Evolutionary conservation across 2,797 vertebrate species (phyloP), one percentile per base, ranked within the genome.

Genomic region (Macropus fuliginosus): DNA sequence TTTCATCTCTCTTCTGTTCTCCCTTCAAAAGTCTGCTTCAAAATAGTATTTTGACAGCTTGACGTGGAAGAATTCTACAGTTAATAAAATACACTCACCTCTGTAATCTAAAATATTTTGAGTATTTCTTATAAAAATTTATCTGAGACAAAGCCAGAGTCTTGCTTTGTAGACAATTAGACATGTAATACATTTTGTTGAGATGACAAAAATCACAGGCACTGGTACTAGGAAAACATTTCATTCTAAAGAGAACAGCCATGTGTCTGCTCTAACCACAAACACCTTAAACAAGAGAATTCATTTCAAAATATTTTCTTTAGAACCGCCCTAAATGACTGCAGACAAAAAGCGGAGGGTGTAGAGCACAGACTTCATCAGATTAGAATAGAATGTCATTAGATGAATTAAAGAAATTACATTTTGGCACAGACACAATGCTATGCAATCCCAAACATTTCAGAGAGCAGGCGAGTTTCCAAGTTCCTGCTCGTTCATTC

Each of bases 231-330:
- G 90, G 93, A 94, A 94, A 95, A 94, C 1, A 55, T 50, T 50
- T 91, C 62, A 55, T 89, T 92, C 92, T 89, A 29, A 92, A 91
- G 56, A 95, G 13, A 91, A 56, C 95, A 93, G 40, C 91, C 81
- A 46, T 21, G 28, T 89, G 55, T 0, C 28, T 24, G 90, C 3
- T 52, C 56, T 62, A 95, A 96, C 93, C 34, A 0, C 94, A 95
- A 95, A 94, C 24, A 92, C 93, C n/a, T 34, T 54, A 90, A 96
- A 92, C 91, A 55, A 94, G 74, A 97, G 91, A 94, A 96, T 93
- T 92, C 54, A 91, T 93, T 95, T 95, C 95, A 96, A 93, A 97
- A 87, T 94, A 95, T 91, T 94, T 96, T 96, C 95, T 97, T 95
- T 94, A 93, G 94, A 97, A 91, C 91, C 94, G 57, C 91, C 91